A percentile compares a stretch with the other conserved stretches of the same genome.
These are phyloP conservation scores for Phylloscopus whistleri DNA, from an alignment of 2,113 vertebrate species.

Conservation along the genomic window DNA sequence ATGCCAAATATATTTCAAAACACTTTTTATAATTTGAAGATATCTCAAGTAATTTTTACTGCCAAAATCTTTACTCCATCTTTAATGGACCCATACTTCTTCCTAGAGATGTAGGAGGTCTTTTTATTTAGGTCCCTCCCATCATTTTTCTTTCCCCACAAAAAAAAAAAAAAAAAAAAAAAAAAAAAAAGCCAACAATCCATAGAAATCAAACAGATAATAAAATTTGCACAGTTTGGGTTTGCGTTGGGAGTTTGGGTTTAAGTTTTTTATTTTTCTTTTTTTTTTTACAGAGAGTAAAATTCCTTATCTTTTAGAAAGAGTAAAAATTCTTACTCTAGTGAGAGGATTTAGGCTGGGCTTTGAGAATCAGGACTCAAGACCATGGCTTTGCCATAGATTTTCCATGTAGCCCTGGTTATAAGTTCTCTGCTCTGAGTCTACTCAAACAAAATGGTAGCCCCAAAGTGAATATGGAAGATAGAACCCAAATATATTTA, in stretches of 20 bases:
- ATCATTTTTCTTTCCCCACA: neutral
- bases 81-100: constrained; percentile 49
- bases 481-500: neutral
- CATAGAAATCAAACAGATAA: neutral
- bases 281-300: neutral
- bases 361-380: neutral
- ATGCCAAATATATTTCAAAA: constrained; percentile 68
- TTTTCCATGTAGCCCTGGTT: neutral
- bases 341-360: neutral
- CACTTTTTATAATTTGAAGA: constrained; percentile 58
- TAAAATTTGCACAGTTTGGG: neutral
- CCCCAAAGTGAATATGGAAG: neutral
- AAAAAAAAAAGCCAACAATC: neutral
- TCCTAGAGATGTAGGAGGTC: constrained; percentile 3
- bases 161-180: neutral
- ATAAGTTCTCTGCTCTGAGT: neutral
- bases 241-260: neutral
- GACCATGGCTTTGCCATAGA: neutral
- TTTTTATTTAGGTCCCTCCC: neutral
- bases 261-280: neutral
- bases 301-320: neutral
- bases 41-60: constrained; percentile 48
- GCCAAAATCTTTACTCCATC: constrained; percentile 18
- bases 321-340: neutral
- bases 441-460: neutral